These are phyloP conservation scores for Choristoneura fumiferana DNA, from an alignment of 1,140 invertebrate species.

Conservation along the genomic window DNA sequence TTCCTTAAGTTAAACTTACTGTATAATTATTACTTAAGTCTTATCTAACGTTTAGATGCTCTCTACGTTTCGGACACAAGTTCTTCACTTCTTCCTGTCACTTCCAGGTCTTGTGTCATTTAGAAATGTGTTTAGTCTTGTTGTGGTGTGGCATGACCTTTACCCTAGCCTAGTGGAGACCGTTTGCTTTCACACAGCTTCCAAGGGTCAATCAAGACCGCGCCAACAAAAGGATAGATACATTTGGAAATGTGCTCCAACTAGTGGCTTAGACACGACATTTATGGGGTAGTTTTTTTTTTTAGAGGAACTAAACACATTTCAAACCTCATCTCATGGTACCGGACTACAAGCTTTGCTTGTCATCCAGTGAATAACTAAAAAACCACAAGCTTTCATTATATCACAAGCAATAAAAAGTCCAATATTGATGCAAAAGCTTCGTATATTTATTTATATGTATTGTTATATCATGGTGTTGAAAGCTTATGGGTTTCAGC, in stretches of 20 bases:
- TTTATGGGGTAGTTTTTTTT: neutral
- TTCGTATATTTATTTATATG: constrained; percentile 23
- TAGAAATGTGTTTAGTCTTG: constrained; percentile 48
- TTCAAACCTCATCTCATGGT: constrained; percentile 10
- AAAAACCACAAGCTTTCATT: constrained; percentile 66
- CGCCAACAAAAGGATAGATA: too few relatives aligned
- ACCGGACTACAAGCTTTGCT: constrained; percentile 22
- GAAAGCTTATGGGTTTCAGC: constrained; percentile 70
- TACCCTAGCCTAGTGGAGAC: neutral
- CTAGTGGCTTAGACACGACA: too few relatives aligned
- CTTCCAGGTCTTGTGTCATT: constrained; percentile 12
- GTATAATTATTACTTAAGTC: too few relatives aligned
- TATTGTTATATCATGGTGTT: constrained; percentile 31
- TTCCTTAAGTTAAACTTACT: too few relatives aligned
- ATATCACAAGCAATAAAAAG: constrained; percentile 43
- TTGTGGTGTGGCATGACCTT: constrained; percentile 38
- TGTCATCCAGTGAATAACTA: constrained; percentile 30
- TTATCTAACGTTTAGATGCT: too few relatives aligned
- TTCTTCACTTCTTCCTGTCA: constrained; percentile 12
- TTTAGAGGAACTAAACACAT: constrained; percentile 17
- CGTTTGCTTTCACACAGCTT: too few relatives aligned
- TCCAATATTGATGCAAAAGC: constrained; percentile 72
- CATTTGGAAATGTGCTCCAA: too few relatives aligned
- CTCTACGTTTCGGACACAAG: constrained; percentile 1
- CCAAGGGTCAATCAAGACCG: too few relatives aligned